These are phyloP conservation scores for Hedychridium roseum DNA, from an alignment of 2,888 invertebrate species.

Conservation along the genomic window DNA sequence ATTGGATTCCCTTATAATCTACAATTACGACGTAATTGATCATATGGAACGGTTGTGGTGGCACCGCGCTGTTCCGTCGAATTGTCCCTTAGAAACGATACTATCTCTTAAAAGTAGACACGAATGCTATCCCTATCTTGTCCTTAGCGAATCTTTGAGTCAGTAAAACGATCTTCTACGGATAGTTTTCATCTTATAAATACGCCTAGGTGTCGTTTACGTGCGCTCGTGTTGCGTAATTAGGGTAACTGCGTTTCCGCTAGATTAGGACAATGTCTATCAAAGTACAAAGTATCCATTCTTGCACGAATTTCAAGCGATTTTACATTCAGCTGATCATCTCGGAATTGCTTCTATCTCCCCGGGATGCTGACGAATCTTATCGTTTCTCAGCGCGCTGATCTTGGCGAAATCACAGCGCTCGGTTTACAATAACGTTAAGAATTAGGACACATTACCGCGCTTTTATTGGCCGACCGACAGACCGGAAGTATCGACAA, in stretches of 20 bases:
- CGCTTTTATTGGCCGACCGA: slow-evolving; percentile 34
- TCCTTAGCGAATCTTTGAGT: no score
- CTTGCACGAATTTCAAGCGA: slow-evolving; percentile 10
- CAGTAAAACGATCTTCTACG: slow-evolving; percentile 27
- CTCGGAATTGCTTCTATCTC: background rate
- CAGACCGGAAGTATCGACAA: background rate
- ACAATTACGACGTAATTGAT: slow-evolving; percentile 51
- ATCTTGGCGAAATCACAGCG: no score
- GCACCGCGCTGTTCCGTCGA: slow-evolving; percentile 23
- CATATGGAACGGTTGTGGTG: slow-evolving; percentile 53
- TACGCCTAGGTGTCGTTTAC: slow-evolving; percentile 26
- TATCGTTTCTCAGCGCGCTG: no score
- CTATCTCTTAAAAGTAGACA: no score
- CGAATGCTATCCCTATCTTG: no score
- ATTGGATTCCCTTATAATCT: slow-evolving; percentile 25
- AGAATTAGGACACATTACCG: slow-evolving; percentile 45
- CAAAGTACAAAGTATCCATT: background rate
- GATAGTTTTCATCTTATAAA: no score
- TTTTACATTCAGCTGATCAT: no score
- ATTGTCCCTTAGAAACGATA: no score
- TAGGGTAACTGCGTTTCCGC: slow-evolving; percentile 18
- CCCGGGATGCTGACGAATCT: background rate
- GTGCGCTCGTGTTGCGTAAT: slow-evolving; percentile 22
- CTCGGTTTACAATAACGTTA: background rate
- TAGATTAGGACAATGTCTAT: slow-evolving; percentile 3